Base-by-base conservation (phyloP, 2,888 invertebrate species). In the Antitype chi region DNA sequence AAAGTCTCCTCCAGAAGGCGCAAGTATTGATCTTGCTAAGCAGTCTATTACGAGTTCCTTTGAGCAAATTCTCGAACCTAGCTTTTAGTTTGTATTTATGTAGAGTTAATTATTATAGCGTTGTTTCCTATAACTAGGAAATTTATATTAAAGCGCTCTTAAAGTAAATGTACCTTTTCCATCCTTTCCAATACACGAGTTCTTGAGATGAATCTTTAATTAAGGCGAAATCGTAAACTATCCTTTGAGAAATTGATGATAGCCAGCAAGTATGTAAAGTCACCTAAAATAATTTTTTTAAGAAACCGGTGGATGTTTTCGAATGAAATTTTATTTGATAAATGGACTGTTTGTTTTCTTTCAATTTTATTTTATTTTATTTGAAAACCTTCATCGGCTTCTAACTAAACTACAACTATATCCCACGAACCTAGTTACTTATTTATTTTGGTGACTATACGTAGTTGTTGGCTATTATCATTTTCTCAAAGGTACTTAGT, bases 31-130 rank as follows among this genome's bases (percentile, higher is more conserved):
- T 49, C 25, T 76, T 13, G 25, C 49, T 38, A 63, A 47, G 25
- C 23, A 49, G 23, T 20, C 17, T 49, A 57, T 76, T 64, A 76
- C 4, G 7, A 49, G 63, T 38, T 32, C 7, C 38, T 59, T 76
- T 74, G 17, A 57, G 15, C 1, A 11, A 17, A 57, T 74, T 74
- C 74, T 64, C 32, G 20, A 57, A 57, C 74, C 2, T 8, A 49
- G 28, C 3, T 5, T n/a, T 38, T 25, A 52, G 64, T 15, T 57
- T 57, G 7, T 25, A 17, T 64, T 52, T 49, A 63, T 55, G 13
- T 32, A 17, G 13, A 20, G 5, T 25, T 38, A 25, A 57, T 64
- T 63, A 25, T 13, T 55, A 47, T 32, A 43, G 63, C 32, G 0
- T 57, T 49, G 17, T 6, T 63, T 2, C 23, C 8, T 28, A 43